A percentile compares a stretch with the other conserved stretches of the same genome.
Evolutionary conservation across 2,113 vertebrate species (phyloP).

Genomic region (Haemorhous mexicanus): DNA sequence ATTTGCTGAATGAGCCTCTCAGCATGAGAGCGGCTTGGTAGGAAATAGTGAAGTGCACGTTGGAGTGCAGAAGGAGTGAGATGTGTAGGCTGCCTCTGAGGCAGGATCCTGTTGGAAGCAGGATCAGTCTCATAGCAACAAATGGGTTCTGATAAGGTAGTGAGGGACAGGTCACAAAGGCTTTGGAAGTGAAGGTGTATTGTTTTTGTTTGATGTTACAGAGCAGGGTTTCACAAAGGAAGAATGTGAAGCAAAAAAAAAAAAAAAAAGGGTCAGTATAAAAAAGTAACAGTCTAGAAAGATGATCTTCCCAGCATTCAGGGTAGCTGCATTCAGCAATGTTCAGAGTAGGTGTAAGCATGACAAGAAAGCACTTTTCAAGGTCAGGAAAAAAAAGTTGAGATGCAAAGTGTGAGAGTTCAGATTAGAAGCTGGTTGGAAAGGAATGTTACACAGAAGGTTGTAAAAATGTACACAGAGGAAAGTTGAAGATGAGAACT

Average conservation of each 20-base stretch:
- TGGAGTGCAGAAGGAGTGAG: background rate
- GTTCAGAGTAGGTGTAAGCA: background rate
- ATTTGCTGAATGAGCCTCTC: background rate
- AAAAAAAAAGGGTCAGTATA: rapidly evolving
- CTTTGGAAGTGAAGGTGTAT: background rate
- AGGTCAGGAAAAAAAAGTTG: background rate
- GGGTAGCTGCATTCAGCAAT: background rate
- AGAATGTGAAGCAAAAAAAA: background rate
- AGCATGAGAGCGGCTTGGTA: background rate
- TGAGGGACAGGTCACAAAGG: background rate
- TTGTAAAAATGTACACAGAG: background rate
- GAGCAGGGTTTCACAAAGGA: background rate
- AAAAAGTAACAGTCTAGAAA: background rate
- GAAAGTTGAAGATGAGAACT: background rate
- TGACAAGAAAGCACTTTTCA: background rate
- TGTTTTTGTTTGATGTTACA: background rate
- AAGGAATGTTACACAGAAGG: background rate
- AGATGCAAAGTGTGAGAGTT: background rate
- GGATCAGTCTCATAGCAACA: background rate
- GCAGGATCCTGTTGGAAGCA: background rate
- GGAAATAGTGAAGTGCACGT: rapidly evolving
- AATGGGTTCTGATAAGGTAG: background rate
- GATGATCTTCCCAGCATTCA: background rate
- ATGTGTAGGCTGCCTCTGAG: background rate
- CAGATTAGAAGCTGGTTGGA: background rate